Base-by-base conservation (phyloP, 2,113 vertebrate species). In the Falcunculus frontatus region DNA sequence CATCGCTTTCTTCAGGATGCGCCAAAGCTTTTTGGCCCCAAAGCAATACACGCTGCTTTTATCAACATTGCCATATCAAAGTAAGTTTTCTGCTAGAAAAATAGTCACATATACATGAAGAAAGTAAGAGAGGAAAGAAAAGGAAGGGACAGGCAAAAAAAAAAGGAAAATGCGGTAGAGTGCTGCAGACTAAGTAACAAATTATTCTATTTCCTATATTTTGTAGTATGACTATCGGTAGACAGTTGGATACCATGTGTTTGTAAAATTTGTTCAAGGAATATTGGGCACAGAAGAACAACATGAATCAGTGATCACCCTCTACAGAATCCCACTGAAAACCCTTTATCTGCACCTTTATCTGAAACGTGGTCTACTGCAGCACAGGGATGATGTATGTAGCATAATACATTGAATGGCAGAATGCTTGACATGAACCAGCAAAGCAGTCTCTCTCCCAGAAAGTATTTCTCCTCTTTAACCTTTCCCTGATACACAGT, bases 101-200 rank as follows among this genome's bases (percentile, higher is more conserved):
- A 35, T 23, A 60, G 11, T 60, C 29, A 81, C 4, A 30, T 33
- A 35, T 13, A n/a, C 5, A 39, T 44, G 6, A 49, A 33, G 32
- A 80, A 70, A 62, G 27, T 44, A 44, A 42, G 32, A n/a, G 11
- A 62, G 30, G 7, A 18, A 57, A 49, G 37, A 75, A 62, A 32
- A 46, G 32, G 29, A 81, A 23, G 3, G 6, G 10, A 15, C 13
- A 73, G n/a, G n/a, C n/a, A 46, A 4, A 23, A 20, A 79, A 75
- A 7, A 75, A 49, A 69, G 16, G 10, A 59, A 49, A 82, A 50
- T 1, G 0, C 10, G n/a, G 7, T 2, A 1, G 9, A 29, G 27
- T 16, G 7, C 23, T 26, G 1, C 22, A 44, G 39, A 29, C 5
- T 16, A 62, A 67, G 21, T 27, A 49, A 70, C 5, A 26, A 32